Evolutionary conservation across 2,888 invertebrate genomes (phyloP).

Genomic region (Philaethria dido): DNA sequence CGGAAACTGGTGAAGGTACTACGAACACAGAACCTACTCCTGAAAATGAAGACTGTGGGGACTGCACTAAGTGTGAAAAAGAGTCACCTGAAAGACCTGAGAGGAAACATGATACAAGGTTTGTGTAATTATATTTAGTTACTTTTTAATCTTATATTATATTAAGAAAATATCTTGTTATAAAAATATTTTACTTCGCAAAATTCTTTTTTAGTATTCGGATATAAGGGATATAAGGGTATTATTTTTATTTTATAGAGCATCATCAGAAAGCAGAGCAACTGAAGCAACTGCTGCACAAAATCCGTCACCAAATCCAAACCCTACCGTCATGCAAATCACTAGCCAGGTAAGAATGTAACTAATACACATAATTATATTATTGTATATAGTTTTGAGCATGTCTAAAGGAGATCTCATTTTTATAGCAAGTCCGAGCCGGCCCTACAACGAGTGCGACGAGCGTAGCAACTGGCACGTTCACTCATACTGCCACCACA

Average conservation of each 20-base stretch:
- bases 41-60: slow-evolving; percentile 58
- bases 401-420: slow-evolving; percentile 2
- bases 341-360: slow-evolving; percentile 65
- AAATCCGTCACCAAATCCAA: slow-evolving; percentile 60
- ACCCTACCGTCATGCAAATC: slow-evolving; percentile 75
- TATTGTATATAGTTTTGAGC: background rate
- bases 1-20: slow-evolving; percentile 70
- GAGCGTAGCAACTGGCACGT: slow-evolving; percentile 55
- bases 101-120: slow-evolving; percentile 68
- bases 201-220: too few relatives aligned
- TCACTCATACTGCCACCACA: slow-evolving; percentile 57
- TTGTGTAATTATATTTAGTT: background rate
- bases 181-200: slow-evolving; percentile 15
- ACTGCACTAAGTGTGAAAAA: slow-evolving; percentile 68
- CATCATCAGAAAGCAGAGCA: slow-evolving; percentile 60
- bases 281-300: slow-evolving; percentile 61
- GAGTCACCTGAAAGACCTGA: slow-evolving; percentile 59
- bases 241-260: slow-evolving; percentile 51
- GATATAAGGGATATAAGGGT: too few relatives aligned
- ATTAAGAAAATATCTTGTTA: background rate
- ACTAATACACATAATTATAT: background rate
- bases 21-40: slow-evolving; percentile 58
- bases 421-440: slow-evolving; percentile 61
- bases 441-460: slow-evolving; percentile 49
- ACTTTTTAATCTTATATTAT: background rate